Evolutionary conservation across 1,140 invertebrate genomes (phyloP), one percentile per base, ranked within the genome.

Genomic region (Hypothenemus hampei): DNA sequence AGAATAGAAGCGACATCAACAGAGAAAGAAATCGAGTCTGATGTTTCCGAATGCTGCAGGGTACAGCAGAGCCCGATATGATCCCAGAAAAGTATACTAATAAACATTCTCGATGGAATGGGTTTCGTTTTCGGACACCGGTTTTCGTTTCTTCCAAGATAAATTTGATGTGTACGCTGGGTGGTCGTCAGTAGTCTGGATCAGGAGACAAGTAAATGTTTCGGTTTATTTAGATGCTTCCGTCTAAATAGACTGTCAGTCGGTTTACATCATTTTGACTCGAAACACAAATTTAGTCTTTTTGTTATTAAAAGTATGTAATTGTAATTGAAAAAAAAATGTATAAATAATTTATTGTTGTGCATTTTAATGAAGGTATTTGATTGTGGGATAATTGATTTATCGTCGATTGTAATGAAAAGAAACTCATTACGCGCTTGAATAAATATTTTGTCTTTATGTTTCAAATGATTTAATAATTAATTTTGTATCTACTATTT

Each of bases 201-300:
- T n/a, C n/a, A n/a, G n/a, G n/a, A n/a, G n/a, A n/a, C 18, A 37
- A 37, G 35, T 37, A 16, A 37, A 37, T 16, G 35, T 16, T 37
- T 37, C 8, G 15, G 35, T 15, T 37, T 37, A 37, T 37, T 37
- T 37, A 16, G 35, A 37, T 15, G 15, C 7, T 16, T 16, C 11
- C 35, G 35, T 37, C 35, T 37, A 37, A 37, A 37, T 16, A 37
- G 8, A 7, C 35, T 15, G 35, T 37, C 35, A 37, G n/a, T 16
- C 18, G 11, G 35, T 29, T 29, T 6, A 7, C n/a, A 6, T n/a
- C 6, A 29, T 29, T 29, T 29, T 15, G 35, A 8, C 10, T 29
- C 24, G 24, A 29, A 6, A 29, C 24, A 6, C 11, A 6, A 29
- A 29, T 29, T 5, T 29, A 5, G 24, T 29, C 11, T 29, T 29